Base-by-base conservation (phyloP, 2,113 vertebrate genomes). In the Myrmophylax atrothorax region DNA sequence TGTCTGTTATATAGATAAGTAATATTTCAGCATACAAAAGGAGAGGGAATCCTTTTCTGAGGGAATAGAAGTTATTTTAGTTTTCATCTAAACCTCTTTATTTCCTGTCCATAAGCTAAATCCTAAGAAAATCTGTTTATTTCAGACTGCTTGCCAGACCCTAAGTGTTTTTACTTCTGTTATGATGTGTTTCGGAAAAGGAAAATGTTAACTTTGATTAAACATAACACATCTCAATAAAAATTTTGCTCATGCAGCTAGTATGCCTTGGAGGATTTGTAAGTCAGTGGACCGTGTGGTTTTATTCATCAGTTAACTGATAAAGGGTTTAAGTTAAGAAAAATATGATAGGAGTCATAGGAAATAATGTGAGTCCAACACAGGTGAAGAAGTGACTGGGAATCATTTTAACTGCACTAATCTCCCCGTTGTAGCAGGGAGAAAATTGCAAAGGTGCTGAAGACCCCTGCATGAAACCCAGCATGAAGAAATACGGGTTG, bases 401-500 rank as follows among this genome's bases (percentile, higher is more conserved):
- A 53, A 8, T 74, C 13, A 14, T 8, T 88, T 46, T 74, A 72
- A 46, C 15, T 16, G 11, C 35, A 49, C 15, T 83, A 67, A 74
- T 31, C 25, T 62, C 5, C 26, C 31, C 20, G 81, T 2, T 47
- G 6, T 33, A 56, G 6, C 5, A 6, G 50, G 58, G 20, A 55
- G 8, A 80, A 77, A 73, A 25, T 5, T 46, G 1, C 18, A 49
- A 31, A 49, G 8, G 25, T 46, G 14, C 9, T 84, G 47, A 62
- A 67, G 28, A 62, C 0, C 0, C 3, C 16, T 66, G 24, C 4
- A 15, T 44, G 18, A 73, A 94, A 86, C 7, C 9, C 24, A 80
- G 1, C 4, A 17, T n/a, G 55, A 58, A 23, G 14, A 4, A 33
- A 12, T 38, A 44, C 0, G 0, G 12, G 4, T 35, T 47, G 10